A percentile compares a stretch with the other conserved stretches of the same genome.
Conservation (phyloP, 53 echinoderm and acorn worm genomes). For the Paelopatides confundens region DNA sequence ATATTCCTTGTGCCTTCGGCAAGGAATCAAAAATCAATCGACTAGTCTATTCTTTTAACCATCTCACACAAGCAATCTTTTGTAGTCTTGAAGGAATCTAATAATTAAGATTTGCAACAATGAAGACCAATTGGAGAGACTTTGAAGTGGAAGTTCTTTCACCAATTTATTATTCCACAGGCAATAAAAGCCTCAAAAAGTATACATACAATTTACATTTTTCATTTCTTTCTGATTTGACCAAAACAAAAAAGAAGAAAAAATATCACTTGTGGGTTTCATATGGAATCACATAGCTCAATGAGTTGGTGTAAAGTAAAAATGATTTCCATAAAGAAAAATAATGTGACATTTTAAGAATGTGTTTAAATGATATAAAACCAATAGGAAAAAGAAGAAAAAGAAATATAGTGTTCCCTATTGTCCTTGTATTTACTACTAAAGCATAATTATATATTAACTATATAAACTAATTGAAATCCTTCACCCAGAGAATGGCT, state of each 20-base stretch:
- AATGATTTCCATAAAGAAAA: background rate
- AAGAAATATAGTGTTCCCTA: background rate
- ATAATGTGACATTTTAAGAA: background rate
- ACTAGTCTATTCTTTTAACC: no score
- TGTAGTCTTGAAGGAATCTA: no score
- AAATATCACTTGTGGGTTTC: background rate
- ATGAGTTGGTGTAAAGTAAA: background rate
- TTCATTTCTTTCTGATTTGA: background rate
- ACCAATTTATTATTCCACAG: constrained; percentile 30
- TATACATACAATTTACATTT: constrained; percentile 22
- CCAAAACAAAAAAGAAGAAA: background rate
- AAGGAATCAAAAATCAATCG: no score
- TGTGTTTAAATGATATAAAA: background rate
- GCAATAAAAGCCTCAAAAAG: constrained; percentile 1
- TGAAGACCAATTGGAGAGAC: no score
- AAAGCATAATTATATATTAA: no score
- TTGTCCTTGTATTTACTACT: no score
- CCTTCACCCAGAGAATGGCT: no score
- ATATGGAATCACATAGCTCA: background rate
- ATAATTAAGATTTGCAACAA: no score
- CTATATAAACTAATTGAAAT: no score
- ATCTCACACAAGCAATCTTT: no score
- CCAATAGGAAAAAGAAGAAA: background rate
- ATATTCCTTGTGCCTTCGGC: no score
- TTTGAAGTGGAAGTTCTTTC: no score